Base-by-base conservation (phyloP, 2,113 vertebrate species). In the Alouatta palliata region DNA sequence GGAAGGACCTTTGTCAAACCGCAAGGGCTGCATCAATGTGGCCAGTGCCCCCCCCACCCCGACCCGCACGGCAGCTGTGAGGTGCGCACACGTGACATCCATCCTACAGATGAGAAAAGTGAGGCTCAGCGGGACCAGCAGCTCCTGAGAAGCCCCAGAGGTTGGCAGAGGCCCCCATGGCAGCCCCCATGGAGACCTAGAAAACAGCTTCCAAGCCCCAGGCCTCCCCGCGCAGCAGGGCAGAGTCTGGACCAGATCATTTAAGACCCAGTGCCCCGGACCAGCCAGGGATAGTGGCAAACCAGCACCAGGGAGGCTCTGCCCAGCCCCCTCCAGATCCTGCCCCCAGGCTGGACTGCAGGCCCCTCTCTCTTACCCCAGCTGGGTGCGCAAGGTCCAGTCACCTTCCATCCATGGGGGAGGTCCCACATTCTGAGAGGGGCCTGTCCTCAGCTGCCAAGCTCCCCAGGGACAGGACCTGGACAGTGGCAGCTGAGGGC, bases 11-110 rank as follows among this genome's bases (percentile, higher is more conserved):
- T 19, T 13, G 52, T 80, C 66, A 37, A 21, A 43, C 12, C 16
- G 45, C 3, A 25, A 40, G 19, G 12, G 45, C 19, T 4, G 0
- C 4, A 3, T 13, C 37, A 23, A 4, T 7, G 27, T 11, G 1
- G 0, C 52, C 43, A 8, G 45, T 47, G 0, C 27, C 89, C 35
- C 66, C 52, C 27, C 0, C 8, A 3, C 10, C 49, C 13, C 47
- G 8, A 49, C 21, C 82, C 0, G 2, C 52, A 16, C 0, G 1
- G 14, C 14, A 9, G 8, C 25, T 30, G n/a, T 13, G 47, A 54
- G 20, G 9, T 23, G 7, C 16, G 12, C 89, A 12, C 58, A 2
- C 32, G 14, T 6, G 4, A 2, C 8, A 0, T 1, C 47, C 23
- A 5, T 30, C 68, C 19, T 30, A n/a, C 16, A 49, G 45, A 21